Conservation (phyloP, 2,113 vertebrate genomes). For the Etheostoma spectabile region DNA sequence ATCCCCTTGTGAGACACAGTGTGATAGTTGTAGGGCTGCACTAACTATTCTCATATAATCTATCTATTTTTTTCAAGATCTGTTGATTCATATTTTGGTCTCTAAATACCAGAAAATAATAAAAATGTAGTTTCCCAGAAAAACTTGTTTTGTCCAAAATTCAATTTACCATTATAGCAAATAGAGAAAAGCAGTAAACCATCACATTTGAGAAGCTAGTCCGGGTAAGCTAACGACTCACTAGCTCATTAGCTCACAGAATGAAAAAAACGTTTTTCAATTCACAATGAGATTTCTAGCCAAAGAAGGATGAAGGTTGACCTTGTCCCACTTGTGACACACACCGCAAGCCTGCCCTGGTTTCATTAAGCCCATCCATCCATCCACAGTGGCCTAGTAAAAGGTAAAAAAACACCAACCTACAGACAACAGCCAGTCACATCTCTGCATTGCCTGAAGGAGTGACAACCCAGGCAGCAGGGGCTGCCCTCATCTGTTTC, state of each 20-base stretch:
- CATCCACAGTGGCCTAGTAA: conserved; percentile 47
- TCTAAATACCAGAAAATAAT: background rate
- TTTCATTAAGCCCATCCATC: conserved; percentile 55
- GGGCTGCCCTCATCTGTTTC: conserved; percentile 33
- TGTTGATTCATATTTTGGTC: background rate
- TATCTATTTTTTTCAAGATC: background rate
- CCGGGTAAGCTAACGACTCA: background rate
- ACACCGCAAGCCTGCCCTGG: conserved; percentile 35
- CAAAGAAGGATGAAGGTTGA: conserved; percentile 22
- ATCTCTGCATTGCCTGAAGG: conserved; percentile 22
- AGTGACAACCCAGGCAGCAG: conserved; percentile 16
- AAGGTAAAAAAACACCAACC: conserved; percentile 31
- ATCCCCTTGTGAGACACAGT: no score
- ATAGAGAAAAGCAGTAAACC: conserved; percentile 1
- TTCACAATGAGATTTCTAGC: conserved; percentile 10
- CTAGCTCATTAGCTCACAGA: conserved; percentile 12
- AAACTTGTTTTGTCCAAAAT: background rate
- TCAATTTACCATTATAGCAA: background rate
- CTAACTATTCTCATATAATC: background rate
- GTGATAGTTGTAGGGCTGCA: background rate
- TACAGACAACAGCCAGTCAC: conserved; percentile 34
- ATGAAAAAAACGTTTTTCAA: background rate
- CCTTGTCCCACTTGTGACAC: conserved; percentile 65
- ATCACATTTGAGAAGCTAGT: background rate
- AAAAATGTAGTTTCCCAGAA: background rate